Base-by-base conservation (phyloP, 2,888 invertebrate species). In the Mantis religiosa region DNA sequence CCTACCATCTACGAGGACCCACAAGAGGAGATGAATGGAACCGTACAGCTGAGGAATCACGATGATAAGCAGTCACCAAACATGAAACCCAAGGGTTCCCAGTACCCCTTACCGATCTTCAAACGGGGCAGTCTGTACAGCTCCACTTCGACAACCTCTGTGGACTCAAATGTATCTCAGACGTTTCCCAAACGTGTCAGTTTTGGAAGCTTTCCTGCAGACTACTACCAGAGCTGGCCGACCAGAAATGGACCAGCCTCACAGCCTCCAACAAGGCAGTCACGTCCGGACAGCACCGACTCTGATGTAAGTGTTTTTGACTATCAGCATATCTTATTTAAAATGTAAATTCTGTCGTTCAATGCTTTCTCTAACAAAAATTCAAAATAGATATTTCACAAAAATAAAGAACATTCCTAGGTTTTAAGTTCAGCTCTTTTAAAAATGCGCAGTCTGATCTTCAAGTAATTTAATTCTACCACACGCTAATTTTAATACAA, bases 221-320 rank as follows among this genome's bases (percentile, higher is more conserved):
- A 28, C 28, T 81, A 14, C 89, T 87, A 82, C 87, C 90, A 25
- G 12, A 90, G 90, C 83, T 91, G 91, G 91, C 91, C 91, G 14
- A 91, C 91, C 1, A 90, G 91, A 28, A 91, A 91, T 84, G 91
- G 91, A 0, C 89, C 88, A 3, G 91, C 91, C 6, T 90, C 91
- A 3, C 90, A 91, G 85, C 91, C 91, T 1, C 91, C 91, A 15
- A 91, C 91, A 20, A 89, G 91, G 7, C 90, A 90, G 87, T n/a
- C 27, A 3, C 30, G 84, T 83, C 85, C 85, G 12, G 89, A 89
- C 28, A 89, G 88, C 87, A 84, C 14, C 54, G 89, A 90, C 86
- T 89, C 89, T 1, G 90, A 90, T 12, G 89, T 71, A 71, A 71
- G 54, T 20, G 20, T 25, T 71, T 12, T 7, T 41, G n/a, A n/a